Conservation (phyloP, 2,888 invertebrate species). For the Lomographa bimaculata region DNA sequence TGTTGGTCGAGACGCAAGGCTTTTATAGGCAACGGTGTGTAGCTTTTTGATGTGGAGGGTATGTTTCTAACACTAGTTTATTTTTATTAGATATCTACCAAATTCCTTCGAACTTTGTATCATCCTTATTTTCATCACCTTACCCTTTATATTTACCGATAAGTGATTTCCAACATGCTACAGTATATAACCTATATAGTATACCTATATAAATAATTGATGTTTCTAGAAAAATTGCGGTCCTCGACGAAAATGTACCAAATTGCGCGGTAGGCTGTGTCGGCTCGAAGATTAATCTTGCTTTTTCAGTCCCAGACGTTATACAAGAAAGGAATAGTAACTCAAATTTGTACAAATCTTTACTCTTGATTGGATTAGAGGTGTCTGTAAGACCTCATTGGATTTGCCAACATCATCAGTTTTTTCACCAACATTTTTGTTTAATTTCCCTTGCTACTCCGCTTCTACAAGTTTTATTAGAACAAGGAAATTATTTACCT, state of each 20-base stretch:
- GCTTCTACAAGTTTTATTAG: too few relatives aligned
- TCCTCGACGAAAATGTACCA: constrained; percentile 22
- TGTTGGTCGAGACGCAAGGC: too few relatives aligned
- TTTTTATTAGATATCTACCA: too few relatives aligned
- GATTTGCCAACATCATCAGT: too few relatives aligned
- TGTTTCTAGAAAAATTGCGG: constrained; percentile 15
- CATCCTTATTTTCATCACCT: background rate
- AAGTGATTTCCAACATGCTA: constrained; percentile 9
- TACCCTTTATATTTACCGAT: background rate
- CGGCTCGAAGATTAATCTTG: constrained; percentile 33
- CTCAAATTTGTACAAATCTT: background rate
- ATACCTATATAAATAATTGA: constrained; percentile 30
- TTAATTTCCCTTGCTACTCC: too few relatives aligned
- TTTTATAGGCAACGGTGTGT: too few relatives aligned
- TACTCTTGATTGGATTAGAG: background rate
- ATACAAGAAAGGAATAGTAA: constrained; percentile 6
- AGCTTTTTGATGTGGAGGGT: too few relatives aligned
- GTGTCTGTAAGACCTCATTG: background rate
- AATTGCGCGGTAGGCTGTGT: constrained; percentile 24
- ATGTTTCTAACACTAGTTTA: too few relatives aligned
- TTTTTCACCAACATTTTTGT: too few relatives aligned
- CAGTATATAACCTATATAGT: too few relatives aligned
- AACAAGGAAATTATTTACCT: too few relatives aligned
- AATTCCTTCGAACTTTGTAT: too few relatives aligned
- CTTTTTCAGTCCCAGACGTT: constrained; percentile 21